Base-by-base conservation (phyloP, 2,113 vertebrate genomes). In the Nanger granti region DNA sequence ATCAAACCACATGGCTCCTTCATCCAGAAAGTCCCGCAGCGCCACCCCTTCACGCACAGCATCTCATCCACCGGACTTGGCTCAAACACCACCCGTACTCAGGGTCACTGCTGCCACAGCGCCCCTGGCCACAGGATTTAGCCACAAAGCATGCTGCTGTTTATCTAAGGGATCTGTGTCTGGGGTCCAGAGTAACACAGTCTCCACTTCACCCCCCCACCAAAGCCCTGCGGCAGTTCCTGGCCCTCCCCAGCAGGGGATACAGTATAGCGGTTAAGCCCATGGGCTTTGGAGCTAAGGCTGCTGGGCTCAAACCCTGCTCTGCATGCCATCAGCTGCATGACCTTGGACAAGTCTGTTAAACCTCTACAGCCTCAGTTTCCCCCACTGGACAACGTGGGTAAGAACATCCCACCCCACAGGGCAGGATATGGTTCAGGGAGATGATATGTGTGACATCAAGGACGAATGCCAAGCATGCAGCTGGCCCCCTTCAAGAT, bases 191-290 rank as follows among this genome's bases (percentile, higher is more conserved):
- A 6, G 18, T 80, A 41, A 73, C 69, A 15, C 37, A 55, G 14
- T 54, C 47, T 52, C 49, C 13, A 13, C n/a, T n/a, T 89, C 3
- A 59, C 22, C 41, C 18, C 8, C 28, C 20, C 8, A 5, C 8
- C 31, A 8, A 29, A 52, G 22, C 44, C 80, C 22, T 1, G 41
- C 29, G 8, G 8, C 8, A 82, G 59, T n/a, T 31, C 8, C 60
- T 4, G 2, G 9, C 5, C 20, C 64, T 34, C 3, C 59, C 17
- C 3, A 12, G 55, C 0, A 5, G 9, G 24, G 13, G 7, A 20
- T 44, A 22, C 14, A 20, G 7, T 2, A 7, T 2, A 52, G 44
- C 0, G 0, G 54, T 41, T 54, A 12, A 60, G 37, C 57, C 37
- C 24, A 2, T 0, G 29, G 86, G 11, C 59, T 94, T 34, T 62